phyloP scores from a whole-genome alignment of 2,888 invertebrate genomes.

The Carpatolechia fugitivella region DNA sequence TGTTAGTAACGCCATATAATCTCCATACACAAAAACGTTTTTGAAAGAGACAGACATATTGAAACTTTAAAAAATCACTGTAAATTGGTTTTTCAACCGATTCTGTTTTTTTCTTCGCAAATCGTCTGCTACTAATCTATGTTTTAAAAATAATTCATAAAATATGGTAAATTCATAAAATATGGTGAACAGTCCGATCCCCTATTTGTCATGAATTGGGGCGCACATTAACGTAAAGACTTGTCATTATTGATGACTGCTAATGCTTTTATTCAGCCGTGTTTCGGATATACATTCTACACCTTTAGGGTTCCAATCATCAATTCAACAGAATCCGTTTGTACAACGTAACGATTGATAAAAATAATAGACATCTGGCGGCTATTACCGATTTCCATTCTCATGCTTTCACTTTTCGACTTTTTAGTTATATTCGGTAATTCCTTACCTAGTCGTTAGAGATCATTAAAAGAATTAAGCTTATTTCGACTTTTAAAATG shows the following conservation, averaged over 20 bases:
- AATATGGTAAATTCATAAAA: too few relatives aligned
- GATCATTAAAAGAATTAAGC: slow-evolving; percentile 29
- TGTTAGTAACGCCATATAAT: too few relatives aligned
- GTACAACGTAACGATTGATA: slow-evolving; percentile 26
- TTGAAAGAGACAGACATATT: too few relatives aligned
- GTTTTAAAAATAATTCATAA: too few relatives aligned
- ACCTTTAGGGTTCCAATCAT: neutral
- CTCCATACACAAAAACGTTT: too few relatives aligned
- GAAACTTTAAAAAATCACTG: too few relatives aligned
- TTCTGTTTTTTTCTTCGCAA: too few relatives aligned
- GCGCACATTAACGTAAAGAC: neutral
- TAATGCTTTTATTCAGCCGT: neutral
- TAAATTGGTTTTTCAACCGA: too few relatives aligned
- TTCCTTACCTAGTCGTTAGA: slow-evolving; percentile 27
- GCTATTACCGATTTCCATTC: slow-evolving; percentile 39
- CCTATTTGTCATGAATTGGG: too few relatives aligned
- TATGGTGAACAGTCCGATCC: too few relatives aligned
- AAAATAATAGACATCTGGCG: slow-evolving; percentile 28
- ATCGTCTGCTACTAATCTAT: too few relatives aligned
- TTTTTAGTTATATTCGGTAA: slow-evolving; percentile 32
- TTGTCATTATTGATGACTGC: neutral
- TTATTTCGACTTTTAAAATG: slow-evolving; percentile 40
- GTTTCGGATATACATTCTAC: neutral
- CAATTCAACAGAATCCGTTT: slow-evolving; percentile 9
- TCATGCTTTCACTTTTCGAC: slow-evolving; percentile 52